phyloP scores from a whole-genome alignment of 2,888 invertebrate species.

The Tenthredo livida region DNA sequence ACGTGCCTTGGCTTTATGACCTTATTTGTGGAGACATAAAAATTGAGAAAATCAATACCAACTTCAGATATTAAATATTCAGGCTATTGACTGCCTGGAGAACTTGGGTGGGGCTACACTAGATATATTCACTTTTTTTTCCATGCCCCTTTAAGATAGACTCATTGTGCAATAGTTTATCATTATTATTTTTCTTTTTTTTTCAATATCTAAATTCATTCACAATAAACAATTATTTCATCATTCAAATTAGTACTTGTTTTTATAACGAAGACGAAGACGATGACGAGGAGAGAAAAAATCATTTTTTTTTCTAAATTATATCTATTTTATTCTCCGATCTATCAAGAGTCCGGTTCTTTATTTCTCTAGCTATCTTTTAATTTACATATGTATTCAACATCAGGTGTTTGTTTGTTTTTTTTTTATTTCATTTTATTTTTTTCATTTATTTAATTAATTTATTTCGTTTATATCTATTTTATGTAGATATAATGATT shows the following conservation, averaged over 20 bases:
- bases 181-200: neutral
- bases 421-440: too few relatives aligned
- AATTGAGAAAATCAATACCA: conserved; percentile 78
- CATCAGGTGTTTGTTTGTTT: neutral
- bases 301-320: neutral
- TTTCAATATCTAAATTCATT: conserved; percentile 17
- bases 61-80: conserved; percentile 78
- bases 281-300: neutral
- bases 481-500: neutral
- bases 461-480: neutral
- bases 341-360: neutral
- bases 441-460: too few relatives aligned
- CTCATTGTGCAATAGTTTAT: conserved; percentile 35
- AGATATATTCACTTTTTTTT: conserved; percentile 44
- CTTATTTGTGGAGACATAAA: conserved; percentile 78
- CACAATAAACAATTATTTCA: neutral
- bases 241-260: neutral
- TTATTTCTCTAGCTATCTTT: neutral
- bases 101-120: conserved; percentile 69
- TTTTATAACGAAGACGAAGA: neutral
- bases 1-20: conserved; percentile 74
- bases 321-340: neutral
- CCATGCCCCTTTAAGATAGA: conserved; percentile 17
- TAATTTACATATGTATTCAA: conserved; percentile 10
- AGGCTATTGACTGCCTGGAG: conserved; percentile 74